Percentiles rank a stretch among this genome's conserved stretches.
These are phyloP conservation scores for Ceyx cyanopectus DNA, from an alignment of 2,113 vertebrate species.

Conservation along the genomic window DNA sequence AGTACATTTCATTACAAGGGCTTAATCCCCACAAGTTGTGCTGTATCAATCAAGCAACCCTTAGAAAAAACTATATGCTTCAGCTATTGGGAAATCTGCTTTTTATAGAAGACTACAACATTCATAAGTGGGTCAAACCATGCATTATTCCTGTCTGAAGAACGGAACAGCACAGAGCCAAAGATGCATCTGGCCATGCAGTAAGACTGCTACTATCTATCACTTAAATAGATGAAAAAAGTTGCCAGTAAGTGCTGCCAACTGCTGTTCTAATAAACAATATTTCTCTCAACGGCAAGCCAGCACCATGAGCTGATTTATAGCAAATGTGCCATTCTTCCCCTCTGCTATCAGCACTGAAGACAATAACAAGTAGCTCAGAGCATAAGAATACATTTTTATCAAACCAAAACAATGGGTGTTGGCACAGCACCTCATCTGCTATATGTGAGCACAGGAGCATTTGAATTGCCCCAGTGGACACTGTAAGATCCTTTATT, in stretches of 20 bases:
- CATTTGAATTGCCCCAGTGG: background rate
- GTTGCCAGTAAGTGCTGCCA: background rate
- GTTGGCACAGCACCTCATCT: background rate
- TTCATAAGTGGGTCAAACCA: background rate
- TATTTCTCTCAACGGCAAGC: constrained; percentile 31
- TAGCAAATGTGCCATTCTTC: background rate
- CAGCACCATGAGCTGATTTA: background rate
- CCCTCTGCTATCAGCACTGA: background rate
- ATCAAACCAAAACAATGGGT: background rate
- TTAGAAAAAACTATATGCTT: background rate
- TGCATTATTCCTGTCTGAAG: background rate
- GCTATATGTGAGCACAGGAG: background rate
- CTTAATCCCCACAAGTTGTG: background rate
- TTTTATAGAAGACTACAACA: background rate
- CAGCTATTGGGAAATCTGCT: background rate
- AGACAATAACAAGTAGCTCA: constrained; percentile 20
- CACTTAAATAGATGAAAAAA: constrained; percentile 18
- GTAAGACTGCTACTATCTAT: background rate
- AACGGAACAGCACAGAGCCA: background rate
- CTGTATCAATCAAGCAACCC: background rate
- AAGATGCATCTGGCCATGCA: background rate
- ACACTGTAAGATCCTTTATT: background rate
- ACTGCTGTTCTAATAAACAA: constrained; percentile 16
- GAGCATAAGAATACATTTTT: constrained; percentile 2
- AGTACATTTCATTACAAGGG: background rate